phyloP scores from a whole-genome alignment of 2,113 vertebrate species.

The Orientallactaga bullata region DNA sequence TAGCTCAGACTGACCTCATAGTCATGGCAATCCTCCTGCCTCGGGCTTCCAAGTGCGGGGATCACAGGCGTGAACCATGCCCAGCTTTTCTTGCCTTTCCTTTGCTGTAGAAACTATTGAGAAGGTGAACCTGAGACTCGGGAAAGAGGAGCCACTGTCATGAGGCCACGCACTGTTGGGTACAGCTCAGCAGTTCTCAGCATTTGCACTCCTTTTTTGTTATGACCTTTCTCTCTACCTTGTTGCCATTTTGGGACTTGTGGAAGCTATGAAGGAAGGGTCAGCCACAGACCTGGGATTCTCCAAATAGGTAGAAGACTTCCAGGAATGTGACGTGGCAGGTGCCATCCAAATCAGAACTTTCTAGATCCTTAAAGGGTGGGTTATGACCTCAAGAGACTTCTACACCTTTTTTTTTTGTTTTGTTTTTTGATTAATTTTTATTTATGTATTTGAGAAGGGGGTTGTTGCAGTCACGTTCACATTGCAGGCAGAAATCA shows the following conservation, averaged over 20 bases:
- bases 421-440: no score
- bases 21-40: not conserved
- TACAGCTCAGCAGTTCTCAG: not conserved
- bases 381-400: not conserved
- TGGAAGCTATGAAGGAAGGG: not conserved
- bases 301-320: not conserved
- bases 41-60: not conserved
- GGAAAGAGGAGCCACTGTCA: not conserved
- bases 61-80: not conserved
- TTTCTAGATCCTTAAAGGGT: not conserved
- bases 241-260: not conserved
- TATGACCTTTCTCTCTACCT: not conserved
- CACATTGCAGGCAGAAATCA: no score
- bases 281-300: not conserved
- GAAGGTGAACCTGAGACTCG: not conserved
- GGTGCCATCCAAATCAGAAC: not conserved
- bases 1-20: not conserved
- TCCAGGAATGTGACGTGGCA: not conserved
- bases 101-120: not conserved
- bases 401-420: not conserved
- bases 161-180: not conserved
- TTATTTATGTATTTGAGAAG: no score
- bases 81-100: not conserved
- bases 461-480: no score
- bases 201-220: not conserved